Base-by-base conservation (phyloP, 2,113 vertebrate species). In the Bos javanicus region DNA sequence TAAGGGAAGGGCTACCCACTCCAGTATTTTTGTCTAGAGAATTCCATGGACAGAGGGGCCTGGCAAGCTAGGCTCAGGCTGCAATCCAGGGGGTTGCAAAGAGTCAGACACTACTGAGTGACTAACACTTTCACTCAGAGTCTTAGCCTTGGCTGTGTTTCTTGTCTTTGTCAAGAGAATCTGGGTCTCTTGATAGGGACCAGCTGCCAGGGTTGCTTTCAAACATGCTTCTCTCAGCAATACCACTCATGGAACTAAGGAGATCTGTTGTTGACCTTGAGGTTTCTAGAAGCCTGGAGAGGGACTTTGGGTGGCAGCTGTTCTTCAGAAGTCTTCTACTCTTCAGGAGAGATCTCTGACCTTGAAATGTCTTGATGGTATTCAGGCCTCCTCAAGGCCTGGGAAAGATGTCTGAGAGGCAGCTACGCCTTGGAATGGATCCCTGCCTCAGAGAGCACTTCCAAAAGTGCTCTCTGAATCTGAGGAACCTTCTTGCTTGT, bases 121-220 rank as follows among this genome's bases (percentile, higher is more conserved):
- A 43, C 71, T 43, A 26, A 43, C 39, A 8, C 39, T 76, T 76
- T 26, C 39, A 43, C 71, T 76, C 26, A 19, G 91, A 81, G 76
- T 62, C 67, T 14, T 7, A 39, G 56, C 56, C 56, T 10, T 4
- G 94, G 48, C n/a, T 91, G 43, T 50, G 60, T 97, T 97, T 98
- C 86, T 54, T 48, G 50, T 52, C 21, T 97, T 97, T 98, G 39
- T 64, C 95, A 46, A 93, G 93, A 85, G 93, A 95, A 94, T 80
- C 13, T 78, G 80, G 14, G 13, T 8, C 74, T 67, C 52, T 92
- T 88, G 36, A 33, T 90, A 67, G 88, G 36, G 21, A 59, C 86
- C 54, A 93, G 56, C 57, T 43, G 3, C 93, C 80, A 54, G 93
- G 88, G 56, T 36, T 46, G 7, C n/a, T 85, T 23, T 88, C 52